Conservation (phyloP, 2,888 invertebrate genomes). For the Chaetogeoica ovagalla region DNA sequence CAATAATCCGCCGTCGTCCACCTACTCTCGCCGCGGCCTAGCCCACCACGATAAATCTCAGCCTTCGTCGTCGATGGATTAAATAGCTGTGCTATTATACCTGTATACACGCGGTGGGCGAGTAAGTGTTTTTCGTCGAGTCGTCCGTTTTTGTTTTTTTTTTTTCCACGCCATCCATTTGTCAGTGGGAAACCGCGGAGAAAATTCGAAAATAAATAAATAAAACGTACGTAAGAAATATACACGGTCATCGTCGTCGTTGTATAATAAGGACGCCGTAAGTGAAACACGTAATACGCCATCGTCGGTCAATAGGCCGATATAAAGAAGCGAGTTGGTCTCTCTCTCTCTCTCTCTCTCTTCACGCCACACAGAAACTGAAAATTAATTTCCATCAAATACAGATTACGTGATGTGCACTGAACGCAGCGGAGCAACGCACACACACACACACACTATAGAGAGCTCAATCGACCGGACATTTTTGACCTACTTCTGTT, state of each 20-base stretch:
- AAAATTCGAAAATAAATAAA: not conserved
- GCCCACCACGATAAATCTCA: slow-evolving; percentile 39
- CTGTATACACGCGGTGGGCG: too few species aligned
- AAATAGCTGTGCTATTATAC: slow-evolving; percentile 4
- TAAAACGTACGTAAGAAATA: not conserved
- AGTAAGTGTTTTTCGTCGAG: too few species aligned
- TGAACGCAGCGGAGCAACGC: slow-evolving; percentile 8
- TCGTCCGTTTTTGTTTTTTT: not conserved
- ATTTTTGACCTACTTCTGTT: slow-evolving; percentile 51
- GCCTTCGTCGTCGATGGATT: slow-evolving; percentile 15
- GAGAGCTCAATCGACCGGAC: slow-evolving; percentile 51
- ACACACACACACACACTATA: too few species aligned
- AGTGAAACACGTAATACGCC: not conserved
- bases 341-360: not conserved
- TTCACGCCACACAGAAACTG: not conserved
- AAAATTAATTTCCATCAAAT: slow-evolving; percentile 39
- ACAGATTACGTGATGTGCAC: slow-evolving; percentile 42
- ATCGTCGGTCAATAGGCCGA: slow-evolving; percentile 9
- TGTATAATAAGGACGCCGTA: not conserved
- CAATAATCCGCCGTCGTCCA: not conserved
- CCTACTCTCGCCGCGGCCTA: slow-evolving; percentile 1
- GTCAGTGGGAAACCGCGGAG: not conserved
- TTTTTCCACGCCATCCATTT: not conserved
- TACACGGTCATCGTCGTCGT: not conserved
- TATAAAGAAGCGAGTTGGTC: not conserved